phyloP scores from a whole-genome alignment of 2,797 vertebrate genomes.

The Mus minutoides region DNA sequence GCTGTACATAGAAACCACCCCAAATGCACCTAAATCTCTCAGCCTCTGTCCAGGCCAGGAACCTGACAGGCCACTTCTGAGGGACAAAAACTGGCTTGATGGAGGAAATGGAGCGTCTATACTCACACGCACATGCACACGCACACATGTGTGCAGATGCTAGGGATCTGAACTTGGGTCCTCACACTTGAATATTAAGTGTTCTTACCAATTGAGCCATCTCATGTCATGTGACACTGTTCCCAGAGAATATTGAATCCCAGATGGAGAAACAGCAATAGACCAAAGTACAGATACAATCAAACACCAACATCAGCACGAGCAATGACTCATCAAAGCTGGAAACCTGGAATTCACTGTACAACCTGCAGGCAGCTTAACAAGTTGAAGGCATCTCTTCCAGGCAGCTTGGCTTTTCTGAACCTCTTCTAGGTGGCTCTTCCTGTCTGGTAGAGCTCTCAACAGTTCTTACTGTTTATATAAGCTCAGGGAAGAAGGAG shows the following conservation, averaged over 20 bases:
- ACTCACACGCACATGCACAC: too few species aligned
- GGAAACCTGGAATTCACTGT: neutral
- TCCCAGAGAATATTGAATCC: neutral
- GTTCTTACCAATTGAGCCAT: neutral
- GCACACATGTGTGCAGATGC: neutral
- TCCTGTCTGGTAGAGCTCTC: neutral
- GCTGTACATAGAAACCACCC: neutral
- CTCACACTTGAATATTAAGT: neutral
- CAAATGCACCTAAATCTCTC: neutral
- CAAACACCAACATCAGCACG: neutral
- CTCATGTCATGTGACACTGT: neutral
- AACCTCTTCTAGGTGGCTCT: neutral
- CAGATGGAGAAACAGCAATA: neutral
- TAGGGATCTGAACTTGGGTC: neutral
- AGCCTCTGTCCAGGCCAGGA: neutral
- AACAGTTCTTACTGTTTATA: neutral
- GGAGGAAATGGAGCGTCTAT: neutral
- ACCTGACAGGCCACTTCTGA: neutral
- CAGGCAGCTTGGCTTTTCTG: neutral
- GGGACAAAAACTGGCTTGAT: neutral
- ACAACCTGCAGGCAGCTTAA: neutral
- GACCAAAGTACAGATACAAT: neutral
- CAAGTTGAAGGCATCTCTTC: neutral
- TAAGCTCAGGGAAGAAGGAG: neutral
- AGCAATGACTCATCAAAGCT: neutral